Base-by-base conservation (phyloP, 1,140 invertebrate genomes). In the Danaus melanippus region DNA sequence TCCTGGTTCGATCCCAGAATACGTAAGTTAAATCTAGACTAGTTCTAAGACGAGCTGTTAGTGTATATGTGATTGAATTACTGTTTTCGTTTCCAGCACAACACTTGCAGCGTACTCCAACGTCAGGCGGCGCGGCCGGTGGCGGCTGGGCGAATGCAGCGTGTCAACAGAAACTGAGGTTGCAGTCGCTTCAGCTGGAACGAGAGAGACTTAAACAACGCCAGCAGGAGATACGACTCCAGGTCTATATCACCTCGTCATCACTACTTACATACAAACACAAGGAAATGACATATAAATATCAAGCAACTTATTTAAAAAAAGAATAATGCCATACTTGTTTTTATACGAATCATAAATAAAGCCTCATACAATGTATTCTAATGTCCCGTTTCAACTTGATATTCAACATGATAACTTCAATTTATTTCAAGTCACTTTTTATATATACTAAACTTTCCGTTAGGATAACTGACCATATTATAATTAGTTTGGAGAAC, bases 1-100 rank as follows among this genome's bases (percentile, higher is more conserved):
- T 97, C 96, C 60, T 99, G 97, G 97, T 97, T 98, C 87, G 97
- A 99, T 88, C 96, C 96, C 64, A 91, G 97, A 91, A 96, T 98
- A 90, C 95, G 95, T 97, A 92, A 93, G 94, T 93, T n/a, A n/a
- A 60, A 32, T 43, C 17, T 48, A 51, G 43, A 32, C 21, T 48
- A 49, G 11, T 12, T 10, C 21, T 4, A 47, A 51, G 21, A 10
- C n/a, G n/a, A 12, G 21, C 10, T 32, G 12, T 39, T 17, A 21
- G 8, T 8, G 17, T 45, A 57, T 57, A 57, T 49, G 55, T 60
- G 56, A 60, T 50, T 60, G 21, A 46, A 21, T 51, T 11, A 46
- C 12, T 15, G 49, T 52, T 44, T 67, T 66, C 43, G 42, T 66
- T 88, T 88, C 15, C 83, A 94, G 93, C 93, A 7, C 87, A 90